Percentiles rank a stretch among this genome's conserved stretches.
Evolutionary conservation across 2,888 invertebrate genomes (phyloP).

Genomic region (Lepidochrysops patricia): DNA sequence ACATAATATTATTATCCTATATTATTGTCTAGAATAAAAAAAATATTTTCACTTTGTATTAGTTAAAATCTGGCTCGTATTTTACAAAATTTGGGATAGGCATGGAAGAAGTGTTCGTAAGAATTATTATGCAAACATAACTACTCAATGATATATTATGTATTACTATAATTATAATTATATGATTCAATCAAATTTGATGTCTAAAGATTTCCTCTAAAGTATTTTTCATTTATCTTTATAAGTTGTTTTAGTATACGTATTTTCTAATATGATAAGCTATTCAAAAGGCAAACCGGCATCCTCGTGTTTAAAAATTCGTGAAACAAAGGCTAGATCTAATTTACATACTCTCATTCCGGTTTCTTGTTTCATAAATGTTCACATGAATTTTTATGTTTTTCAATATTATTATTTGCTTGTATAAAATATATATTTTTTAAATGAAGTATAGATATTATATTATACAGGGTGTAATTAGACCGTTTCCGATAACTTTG

Average conservation of each 20-base stretch:
- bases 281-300: not conserved
- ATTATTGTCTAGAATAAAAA: too few species aligned
- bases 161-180: not conserved
- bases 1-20: too few species aligned
- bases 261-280: not conserved
- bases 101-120: too few species aligned
- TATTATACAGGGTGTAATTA: not conserved
- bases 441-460: too few species aligned
- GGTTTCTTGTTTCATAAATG: not conserved
- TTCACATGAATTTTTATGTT: not conserved
- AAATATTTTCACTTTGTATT: too few species aligned
- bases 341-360: constrained; percentile 5
- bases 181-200: not conserved
- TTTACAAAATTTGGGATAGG: too few species aligned
- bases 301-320: not conserved
- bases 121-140: too few species aligned
- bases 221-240: not conserved
- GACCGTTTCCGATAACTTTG: too few species aligned
- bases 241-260: not conserved
- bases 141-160: not conserved
- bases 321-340: not conserved
- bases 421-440: not conserved
- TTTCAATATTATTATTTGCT: not conserved
- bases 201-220: not conserved
- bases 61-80: too few species aligned